Conservation (phyloP, 2,113 vertebrate species). For the Ploceus nigricollis region DNA sequence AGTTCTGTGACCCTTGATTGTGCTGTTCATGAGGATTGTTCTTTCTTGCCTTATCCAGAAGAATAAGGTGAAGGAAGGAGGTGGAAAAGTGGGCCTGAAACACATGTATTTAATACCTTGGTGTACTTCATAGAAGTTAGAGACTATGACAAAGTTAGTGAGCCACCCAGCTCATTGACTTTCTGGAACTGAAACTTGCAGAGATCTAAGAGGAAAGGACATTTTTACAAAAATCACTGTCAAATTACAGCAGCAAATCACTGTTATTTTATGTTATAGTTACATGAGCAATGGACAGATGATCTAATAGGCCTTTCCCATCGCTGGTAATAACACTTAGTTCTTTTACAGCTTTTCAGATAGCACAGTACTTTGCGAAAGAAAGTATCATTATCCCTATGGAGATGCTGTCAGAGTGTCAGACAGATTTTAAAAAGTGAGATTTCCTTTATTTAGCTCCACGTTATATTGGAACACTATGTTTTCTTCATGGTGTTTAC, state of each 20-base stretch:
- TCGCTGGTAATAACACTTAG: conserved; percentile 1
- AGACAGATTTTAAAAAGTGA: background rate
- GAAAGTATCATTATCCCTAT: conserved; percentile 11
- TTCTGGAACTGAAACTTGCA: background rate
- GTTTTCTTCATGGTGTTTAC: background rate
- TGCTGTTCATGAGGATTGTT: background rate
- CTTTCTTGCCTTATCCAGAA: background rate
- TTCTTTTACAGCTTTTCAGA: conserved; percentile 4
- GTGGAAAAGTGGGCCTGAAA: background rate
- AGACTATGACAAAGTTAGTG: background rate
- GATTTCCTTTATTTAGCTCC: background rate
- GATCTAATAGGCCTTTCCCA: conserved; percentile 14
- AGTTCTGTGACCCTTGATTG: background rate
- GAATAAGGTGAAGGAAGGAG: background rate
- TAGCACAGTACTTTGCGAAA: background rate
- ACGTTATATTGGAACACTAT: background rate
- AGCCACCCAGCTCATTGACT: background rate
- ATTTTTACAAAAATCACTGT: conserved; percentile 7
- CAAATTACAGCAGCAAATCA: conserved; percentile 29
- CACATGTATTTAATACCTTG: background rate
- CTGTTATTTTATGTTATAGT: conserved; percentile 14
- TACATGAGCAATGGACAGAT: background rate
- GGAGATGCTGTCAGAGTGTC: conserved; percentile 7
- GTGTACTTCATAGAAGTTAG: background rate
- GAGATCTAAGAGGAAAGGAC: background rate